Evolutionary conservation across 2,888 invertebrate species (phyloP).

Genomic region (Ellobium chinense): DNA sequence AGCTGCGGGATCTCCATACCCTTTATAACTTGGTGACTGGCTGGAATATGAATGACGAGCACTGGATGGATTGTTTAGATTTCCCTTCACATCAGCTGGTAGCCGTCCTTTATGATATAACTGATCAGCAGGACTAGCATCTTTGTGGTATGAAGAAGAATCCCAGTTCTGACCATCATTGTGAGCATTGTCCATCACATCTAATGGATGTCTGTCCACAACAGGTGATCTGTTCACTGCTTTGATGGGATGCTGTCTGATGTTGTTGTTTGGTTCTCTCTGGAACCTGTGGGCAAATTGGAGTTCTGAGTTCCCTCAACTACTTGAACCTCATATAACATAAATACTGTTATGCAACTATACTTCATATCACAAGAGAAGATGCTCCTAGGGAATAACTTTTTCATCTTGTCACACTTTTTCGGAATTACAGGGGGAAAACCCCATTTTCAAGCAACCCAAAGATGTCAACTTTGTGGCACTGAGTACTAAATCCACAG

Average conservation of each 20-base stretch:
- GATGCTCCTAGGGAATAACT: no score
- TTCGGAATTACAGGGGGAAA: no score
- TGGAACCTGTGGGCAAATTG: conserved; percentile 44
- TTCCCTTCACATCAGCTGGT: not conserved
- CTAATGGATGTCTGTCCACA: not conserved
- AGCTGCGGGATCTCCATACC: conserved; percentile 30
- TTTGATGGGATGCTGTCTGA: conserved; percentile 26
- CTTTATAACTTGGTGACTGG: conserved; percentile 28
- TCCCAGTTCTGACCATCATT: not conserved
- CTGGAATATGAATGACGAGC: not conserved
- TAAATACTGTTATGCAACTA: no score
- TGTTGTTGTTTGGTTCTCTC: conserved; percentile 53
- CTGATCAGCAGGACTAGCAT: not conserved
- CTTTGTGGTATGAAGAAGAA: not conserved
- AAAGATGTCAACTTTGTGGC: no score
- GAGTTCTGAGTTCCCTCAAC: no score
- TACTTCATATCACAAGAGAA: no score
- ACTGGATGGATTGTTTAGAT: not conserved
- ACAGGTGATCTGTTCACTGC: not conserved
- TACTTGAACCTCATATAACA: no score
- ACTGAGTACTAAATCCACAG: no score
- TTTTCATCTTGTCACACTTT: no score
- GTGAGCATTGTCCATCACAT: not conserved
- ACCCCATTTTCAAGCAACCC: no score
- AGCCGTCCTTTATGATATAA: not conserved